These are phyloP conservation scores for Brachyptera risi DNA, from an alignment of 2,888 invertebrate genomes.

Conservation along the genomic window DNA sequence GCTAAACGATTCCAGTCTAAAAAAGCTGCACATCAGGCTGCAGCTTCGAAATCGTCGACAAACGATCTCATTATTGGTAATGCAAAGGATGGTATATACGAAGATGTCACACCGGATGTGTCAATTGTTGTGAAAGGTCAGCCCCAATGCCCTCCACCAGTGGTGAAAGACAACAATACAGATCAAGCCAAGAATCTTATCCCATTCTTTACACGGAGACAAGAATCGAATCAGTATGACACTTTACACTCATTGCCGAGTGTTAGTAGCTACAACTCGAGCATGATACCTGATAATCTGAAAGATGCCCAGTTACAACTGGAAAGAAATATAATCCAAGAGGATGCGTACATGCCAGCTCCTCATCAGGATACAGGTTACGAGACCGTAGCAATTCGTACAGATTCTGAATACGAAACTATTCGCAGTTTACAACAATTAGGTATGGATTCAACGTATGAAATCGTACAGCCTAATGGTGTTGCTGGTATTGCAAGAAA, in stretches of 20 bases:
- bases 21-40: constrained; percentile 19
- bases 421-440: constrained; percentile 23
- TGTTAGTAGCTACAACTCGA: constrained; percentile 29
- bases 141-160: constrained; percentile 11
- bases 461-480: constrained; percentile 26
- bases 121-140: constrained; percentile 22
- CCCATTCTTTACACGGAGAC: constrained; percentile 21
- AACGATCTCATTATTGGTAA: constrained; percentile 29
- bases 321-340: constrained; percentile 30
- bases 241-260: constrained; percentile 31
- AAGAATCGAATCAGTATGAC: constrained; percentile 28
- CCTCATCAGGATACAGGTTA: constrained; percentile 34
- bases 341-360: constrained; percentile 13
- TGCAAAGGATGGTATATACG: constrained; percentile 26
- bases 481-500: constrained; percentile 16
- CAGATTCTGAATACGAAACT: constrained; percentile 32
- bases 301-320: constrained; percentile 26
- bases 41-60: constrained; percentile 28
- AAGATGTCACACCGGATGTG: constrained; percentile 20
- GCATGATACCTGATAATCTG: constrained; percentile 28
- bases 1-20: constrained; percentile 30
- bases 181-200: not conserved
- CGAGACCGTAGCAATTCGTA: constrained; percentile 30
- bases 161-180: not conserved
- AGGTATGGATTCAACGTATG: constrained; percentile 29